These are phyloP conservation scores for Ceyx margarethae DNA, from an alignment of 2,113 vertebrate species.

Conservation along the genomic window DNA sequence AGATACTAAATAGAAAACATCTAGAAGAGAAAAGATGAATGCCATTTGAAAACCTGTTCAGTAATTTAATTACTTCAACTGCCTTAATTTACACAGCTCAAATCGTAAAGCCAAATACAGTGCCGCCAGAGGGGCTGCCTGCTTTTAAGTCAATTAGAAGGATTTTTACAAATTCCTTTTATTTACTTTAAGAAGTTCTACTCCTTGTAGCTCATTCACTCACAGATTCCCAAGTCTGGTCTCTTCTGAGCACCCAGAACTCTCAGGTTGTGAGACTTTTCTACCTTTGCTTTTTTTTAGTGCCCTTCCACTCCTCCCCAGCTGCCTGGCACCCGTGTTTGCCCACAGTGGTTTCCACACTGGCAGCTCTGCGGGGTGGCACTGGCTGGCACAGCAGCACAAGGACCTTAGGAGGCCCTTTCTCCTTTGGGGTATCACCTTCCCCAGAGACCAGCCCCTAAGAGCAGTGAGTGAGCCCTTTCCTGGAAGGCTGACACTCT, in stretches of 20 bases:
- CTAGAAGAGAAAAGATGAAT: background rate
- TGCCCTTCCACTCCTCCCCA: background rate
- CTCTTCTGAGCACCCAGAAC: background rate
- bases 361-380: background rate
- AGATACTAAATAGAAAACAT: constrained; percentile 13
- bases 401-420: background rate
- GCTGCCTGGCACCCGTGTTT: background rate
- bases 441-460: background rate
- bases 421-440: background rate
- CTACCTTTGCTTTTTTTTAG: background rate
- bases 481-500: background rate
- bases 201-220: background rate
- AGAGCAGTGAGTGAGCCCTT: background rate
- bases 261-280: background rate
- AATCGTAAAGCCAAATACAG: background rate
- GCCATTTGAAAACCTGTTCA: constrained; percentile 1
- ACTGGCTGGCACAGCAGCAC: background rate
- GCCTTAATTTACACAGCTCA: constrained; percentile 25
- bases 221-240: background rate
- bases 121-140: background rate
- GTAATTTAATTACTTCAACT: constrained; percentile 48
- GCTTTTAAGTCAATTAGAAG: constrained; percentile 7
- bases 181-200: background rate
- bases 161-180: background rate
- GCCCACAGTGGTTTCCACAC: background rate